These are phyloP conservation scores for Candoia aspera DNA, from an alignment of 2,113 vertebrate species.

Conservation along the genomic window DNA sequence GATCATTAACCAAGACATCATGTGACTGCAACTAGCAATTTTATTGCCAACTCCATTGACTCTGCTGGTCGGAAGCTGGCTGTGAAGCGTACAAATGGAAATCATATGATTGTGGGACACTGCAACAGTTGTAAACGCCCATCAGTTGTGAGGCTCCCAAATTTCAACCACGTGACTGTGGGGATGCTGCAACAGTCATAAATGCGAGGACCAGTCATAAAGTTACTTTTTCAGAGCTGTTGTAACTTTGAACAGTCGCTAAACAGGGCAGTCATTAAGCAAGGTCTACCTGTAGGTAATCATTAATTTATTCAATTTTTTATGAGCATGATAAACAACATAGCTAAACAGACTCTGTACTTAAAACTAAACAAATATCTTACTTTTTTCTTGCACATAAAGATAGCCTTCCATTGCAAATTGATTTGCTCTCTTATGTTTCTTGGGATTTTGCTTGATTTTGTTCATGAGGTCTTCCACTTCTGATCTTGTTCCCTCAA, in stretches of 20 bases:
- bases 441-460: conserved; percentile 87
- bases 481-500: conserved; percentile 92
- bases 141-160: background rate
- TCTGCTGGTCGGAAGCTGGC: background rate
- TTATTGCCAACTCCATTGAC: background rate
- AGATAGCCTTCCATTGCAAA: conserved; percentile 95
- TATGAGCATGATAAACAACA: background rate
- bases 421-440: conserved; percentile 88
- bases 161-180: background rate
- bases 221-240: background rate
- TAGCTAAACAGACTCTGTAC: background rate
- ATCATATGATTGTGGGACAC: background rate
- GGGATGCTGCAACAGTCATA: background rate
- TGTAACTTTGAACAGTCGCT: background rate
- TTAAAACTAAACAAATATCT: conserved; percentile 33
- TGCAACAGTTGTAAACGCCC: background rate
- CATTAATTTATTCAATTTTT: background rate
- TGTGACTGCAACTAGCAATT: background rate
- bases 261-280: background rate
- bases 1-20: background rate
- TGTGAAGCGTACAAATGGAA: background rate
- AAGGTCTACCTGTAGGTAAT: background rate
- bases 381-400: conserved; percentile 97
- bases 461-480: conserved; percentile 94
- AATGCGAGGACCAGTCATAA: background rate